A percentile compares a stretch with the other conserved stretches of the same genome.
These are phyloP conservation scores for Shargacucullia verbasci DNA, from an alignment of 2,888 invertebrate genomes.

Conservation along the genomic window DNA sequence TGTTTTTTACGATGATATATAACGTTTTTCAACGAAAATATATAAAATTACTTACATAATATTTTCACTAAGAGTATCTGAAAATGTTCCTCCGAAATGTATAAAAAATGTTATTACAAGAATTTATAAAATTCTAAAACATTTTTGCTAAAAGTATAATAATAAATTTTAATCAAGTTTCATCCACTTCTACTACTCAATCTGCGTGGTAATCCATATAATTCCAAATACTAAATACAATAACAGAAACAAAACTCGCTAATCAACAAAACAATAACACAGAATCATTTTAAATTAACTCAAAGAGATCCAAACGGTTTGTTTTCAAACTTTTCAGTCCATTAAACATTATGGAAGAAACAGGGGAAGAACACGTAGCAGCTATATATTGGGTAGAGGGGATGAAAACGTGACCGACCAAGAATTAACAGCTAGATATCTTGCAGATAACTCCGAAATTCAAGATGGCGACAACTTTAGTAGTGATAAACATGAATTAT, in stretches of 20 bases:
- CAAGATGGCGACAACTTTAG: conserved; percentile 24
- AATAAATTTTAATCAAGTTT: too few relatives aligned
- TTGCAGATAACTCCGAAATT: conserved; percentile 24
- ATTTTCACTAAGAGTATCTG: too few relatives aligned
- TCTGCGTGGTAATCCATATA: conserved; percentile 8
- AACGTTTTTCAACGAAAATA: too few relatives aligned
- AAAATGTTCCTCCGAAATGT: too few relatives aligned
- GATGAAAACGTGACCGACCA: conserved; percentile 48
- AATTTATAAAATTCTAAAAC: too few relatives aligned
- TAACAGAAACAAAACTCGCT: conserved; percentile 18
- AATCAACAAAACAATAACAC: conserved; percentile 25
- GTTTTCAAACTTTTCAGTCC: conserved; percentile 40
- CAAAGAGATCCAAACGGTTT: conserved; percentile 33
- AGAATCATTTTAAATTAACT: conserved; percentile 37
- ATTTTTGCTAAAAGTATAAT: too few relatives aligned
- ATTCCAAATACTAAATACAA: conserved; percentile 7
- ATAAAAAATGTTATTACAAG: too few relatives aligned
- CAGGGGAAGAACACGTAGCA: conserved; percentile 40
- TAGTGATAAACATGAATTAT: conserved; percentile 40
- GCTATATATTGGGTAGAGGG: conserved; percentile 40
- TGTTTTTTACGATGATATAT: too few relatives aligned
- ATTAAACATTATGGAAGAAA: conserved; percentile 37
- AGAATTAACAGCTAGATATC: conserved; percentile 45
- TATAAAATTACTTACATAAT: too few relatives aligned
- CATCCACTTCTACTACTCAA: not conserved